Evolutionary conservation across 2,888 invertebrate genomes (phyloP), one percentile per base, ranked within the genome.

Genomic region (Mongoloraphidia duomilia): DNA sequence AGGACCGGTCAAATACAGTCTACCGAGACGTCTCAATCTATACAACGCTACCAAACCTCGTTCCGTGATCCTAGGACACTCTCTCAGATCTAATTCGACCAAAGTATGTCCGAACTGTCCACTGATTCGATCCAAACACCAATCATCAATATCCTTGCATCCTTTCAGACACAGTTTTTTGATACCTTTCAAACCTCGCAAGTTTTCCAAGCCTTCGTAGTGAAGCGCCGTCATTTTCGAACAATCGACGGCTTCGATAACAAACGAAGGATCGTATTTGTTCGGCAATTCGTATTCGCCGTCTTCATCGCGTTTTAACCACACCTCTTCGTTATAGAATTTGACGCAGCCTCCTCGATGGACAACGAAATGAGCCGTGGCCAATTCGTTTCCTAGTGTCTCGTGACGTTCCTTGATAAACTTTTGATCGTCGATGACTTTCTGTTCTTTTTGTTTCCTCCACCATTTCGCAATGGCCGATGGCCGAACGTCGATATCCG

Each of bases 321-420:
- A 83, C 41, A 67, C 63, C 10, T 66, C 57, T 36, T 63, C 64
- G 37, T 65, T 66, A 54, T 67, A 71, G 53, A 78, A 70, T 55
- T 81, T 86, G 1, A 92, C 77, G 50, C 77, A 71, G 2, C 87
- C 91, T n/a, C 79, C 79, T 34, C 88, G 74, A 63, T 73, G 73
- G 2, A 87, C 71, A 44, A 94, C 68, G 64, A 93, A 94, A 69
- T 92, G 88, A 9, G 94, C 82, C 0, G 88, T 81, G 2, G 89
- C 91, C 54, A 96, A 67, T 64, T 96, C 89, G 36, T 80, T 69
- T 0, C 93, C 94, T 1, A 88, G 65, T 37, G 70, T 66, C 49
- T 74, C 62, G 54, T 80, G 74, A 51, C 85, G 69, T 47, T 79
- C 72, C 0, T 72, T 64, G 8, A 79, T 63, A 61, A 69, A 82